Evolutionary conservation across 2,113 vertebrate species (phyloP).

Genomic region (Scophthalmus maximus): DNA sequence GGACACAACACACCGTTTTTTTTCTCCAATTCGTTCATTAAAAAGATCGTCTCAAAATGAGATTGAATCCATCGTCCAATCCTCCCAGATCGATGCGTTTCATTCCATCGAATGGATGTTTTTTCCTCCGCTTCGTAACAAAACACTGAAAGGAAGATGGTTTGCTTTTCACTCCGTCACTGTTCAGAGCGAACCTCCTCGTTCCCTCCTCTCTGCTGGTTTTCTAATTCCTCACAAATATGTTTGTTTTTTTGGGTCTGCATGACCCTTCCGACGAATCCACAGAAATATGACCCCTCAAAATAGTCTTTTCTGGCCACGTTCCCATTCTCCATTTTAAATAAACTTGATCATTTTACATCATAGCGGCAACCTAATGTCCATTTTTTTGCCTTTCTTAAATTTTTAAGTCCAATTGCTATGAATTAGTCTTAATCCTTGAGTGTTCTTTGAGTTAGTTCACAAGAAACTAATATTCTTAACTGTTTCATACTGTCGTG

Average conservation of each 20-base stretch:
- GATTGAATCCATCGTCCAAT: constrained; percentile 8
- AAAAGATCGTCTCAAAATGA: not conserved
- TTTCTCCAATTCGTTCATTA: constrained; percentile 38
- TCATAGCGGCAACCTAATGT: not conserved
- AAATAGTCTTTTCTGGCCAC: constrained; percentile 44
- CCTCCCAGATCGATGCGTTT: constrained; percentile 50
- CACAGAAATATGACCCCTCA: constrained; percentile 46
- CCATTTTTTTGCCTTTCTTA: too few species aligned
- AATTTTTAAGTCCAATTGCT: too few species aligned
- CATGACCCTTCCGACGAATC: constrained; percentile 53
- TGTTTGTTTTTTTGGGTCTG: constrained; percentile 19
- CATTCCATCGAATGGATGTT: constrained; percentile 38
- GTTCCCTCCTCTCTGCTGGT: not conserved
- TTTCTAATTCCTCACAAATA: constrained; percentile 1
- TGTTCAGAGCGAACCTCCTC: not conserved
- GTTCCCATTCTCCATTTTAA: constrained; percentile 64
- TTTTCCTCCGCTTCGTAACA: constrained; percentile 29
- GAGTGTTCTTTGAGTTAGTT: too few species aligned
- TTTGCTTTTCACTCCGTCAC: not conserved
- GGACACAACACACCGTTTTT: constrained; percentile 14
- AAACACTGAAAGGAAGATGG: constrained; percentile 5
- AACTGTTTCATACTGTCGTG: too few species aligned
- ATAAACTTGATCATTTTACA: constrained; percentile 54
- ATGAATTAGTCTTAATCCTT: too few species aligned
- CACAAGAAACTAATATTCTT: too few species aligned